Evolutionary conservation across 2,888 invertebrate species (phyloP).

Genomic region (Nomada hirtipes): DNA sequence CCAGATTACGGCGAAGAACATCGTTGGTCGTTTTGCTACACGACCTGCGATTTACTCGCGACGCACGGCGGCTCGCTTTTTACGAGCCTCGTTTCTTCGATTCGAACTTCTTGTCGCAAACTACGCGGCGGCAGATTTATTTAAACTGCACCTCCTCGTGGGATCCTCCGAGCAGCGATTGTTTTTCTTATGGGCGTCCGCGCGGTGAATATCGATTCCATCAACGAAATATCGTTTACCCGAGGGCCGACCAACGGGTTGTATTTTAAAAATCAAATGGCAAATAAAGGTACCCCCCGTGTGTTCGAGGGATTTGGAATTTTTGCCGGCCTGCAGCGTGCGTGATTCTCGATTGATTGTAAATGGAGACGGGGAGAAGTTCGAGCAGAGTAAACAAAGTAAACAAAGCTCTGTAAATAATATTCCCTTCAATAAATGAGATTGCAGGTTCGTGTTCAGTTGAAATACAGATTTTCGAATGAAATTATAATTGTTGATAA

Average conservation of each 20-base stretch:
- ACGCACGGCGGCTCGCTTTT: constrained; percentile 22
- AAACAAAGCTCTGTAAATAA: too few relatives aligned
- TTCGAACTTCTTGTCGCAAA: constrained; percentile 34
- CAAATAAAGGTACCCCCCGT: neutral
- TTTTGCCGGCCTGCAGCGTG: neutral
- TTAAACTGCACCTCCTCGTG: constrained; percentile 10
- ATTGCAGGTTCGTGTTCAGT: too few relatives aligned
- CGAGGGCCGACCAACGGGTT: neutral
- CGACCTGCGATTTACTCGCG: constrained; percentile 48
- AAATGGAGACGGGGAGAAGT: too few relatives aligned
- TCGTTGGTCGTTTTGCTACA: constrained; percentile 46
- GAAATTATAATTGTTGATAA: too few relatives aligned
- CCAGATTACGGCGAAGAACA: constrained; percentile 56
- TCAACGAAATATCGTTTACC: neutral
- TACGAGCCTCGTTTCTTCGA: constrained; percentile 40
- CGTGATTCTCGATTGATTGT: too few relatives aligned
- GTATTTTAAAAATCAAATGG: neutral
- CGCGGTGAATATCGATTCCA: neutral
- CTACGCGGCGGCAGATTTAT: constrained; percentile 33
- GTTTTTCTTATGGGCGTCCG: neutral
- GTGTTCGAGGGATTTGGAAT: neutral
- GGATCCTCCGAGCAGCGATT: constrained; percentile 23
- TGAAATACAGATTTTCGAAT: too few relatives aligned
- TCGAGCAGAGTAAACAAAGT: too few relatives aligned
- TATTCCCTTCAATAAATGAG: too few relatives aligned